These are phyloP conservation scores for Papilio elwesi DNA, from an alignment of 2,888 invertebrate species.

Conservation along the genomic window DNA sequence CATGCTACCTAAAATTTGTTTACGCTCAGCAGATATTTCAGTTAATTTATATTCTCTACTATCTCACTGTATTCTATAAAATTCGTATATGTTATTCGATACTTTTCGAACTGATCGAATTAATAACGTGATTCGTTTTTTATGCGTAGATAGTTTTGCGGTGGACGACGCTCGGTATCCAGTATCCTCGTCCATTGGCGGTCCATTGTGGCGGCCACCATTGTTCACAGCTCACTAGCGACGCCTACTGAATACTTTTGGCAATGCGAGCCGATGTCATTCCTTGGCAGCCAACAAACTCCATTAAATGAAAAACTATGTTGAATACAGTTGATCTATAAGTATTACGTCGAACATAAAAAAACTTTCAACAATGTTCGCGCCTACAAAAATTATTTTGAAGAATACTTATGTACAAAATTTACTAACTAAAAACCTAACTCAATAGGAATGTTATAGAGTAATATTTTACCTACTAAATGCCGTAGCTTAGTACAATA, in stretches of 20 bases:
- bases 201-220: constrained; percentile 45
- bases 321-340: background rate
- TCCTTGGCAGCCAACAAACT: constrained; percentile 30
- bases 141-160: constrained; percentile 35
- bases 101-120: constrained; percentile 33
- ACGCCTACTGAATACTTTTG: constrained; percentile 41
- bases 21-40: background rate
- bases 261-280: constrained; percentile 21
- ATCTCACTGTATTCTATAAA: background rate
- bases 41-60: background rate
- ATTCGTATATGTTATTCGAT: constrained; percentile 3
- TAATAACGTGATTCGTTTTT: constrained; percentile 42
- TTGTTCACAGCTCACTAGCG: constrained; percentile 50
- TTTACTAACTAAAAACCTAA: too few relatives aligned
- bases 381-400: background rate
- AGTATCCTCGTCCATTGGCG: constrained; percentile 24
- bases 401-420: background rate
- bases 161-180: constrained; percentile 22
- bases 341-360: too few relatives aligned
- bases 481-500: too few relatives aligned
- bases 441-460: too few relatives aligned
- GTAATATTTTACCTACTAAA: too few relatives aligned
- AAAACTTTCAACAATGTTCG: background rate
- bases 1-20: background rate
- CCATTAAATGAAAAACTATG: constrained; percentile 30